phyloP scores from a whole-genome alignment of 2,888 invertebrate species.

The Hypena proboscidalis region DNA sequence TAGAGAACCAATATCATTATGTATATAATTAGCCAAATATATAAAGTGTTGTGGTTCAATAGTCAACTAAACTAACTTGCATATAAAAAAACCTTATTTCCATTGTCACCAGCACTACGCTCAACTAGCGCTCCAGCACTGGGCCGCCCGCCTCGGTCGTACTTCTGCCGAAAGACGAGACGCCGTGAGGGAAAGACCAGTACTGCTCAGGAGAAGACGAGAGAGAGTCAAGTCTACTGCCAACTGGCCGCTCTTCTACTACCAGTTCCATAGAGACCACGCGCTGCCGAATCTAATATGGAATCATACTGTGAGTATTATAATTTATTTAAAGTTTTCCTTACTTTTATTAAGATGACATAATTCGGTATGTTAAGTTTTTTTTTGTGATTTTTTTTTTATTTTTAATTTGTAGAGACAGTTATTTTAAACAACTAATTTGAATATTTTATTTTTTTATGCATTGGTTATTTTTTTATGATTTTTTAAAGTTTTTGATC shows the following conservation, averaged over 20 bases:
- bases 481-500: no score
- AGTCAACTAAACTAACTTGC: no score
- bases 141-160: conserved; percentile 89
- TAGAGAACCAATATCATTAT: no score
- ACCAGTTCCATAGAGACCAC: conserved; percentile 97
- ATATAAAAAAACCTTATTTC: no score
- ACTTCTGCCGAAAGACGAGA: conserved; percentile 75
- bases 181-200: conserved; percentile 91
- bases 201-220: conserved; percentile 95
- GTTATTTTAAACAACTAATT: no score
- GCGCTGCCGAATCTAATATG: conserved; percentile 98
- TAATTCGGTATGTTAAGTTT: not conserved
- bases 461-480: no score
- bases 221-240: conserved; percentile 94
- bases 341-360: not conserved
- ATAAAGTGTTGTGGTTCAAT: no score
- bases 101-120: conserved; percentile 68
- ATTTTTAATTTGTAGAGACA: no score
- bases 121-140: conserved; percentile 80
- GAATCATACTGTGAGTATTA: conserved; percentile 94
- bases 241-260: conserved; percentile 98
- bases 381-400: no score
- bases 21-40: no score
- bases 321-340: not conserved
- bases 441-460: no score